Conservation (phyloP, 2,888 invertebrate genomes). For the Drosophila fulvimacula region DNA sequence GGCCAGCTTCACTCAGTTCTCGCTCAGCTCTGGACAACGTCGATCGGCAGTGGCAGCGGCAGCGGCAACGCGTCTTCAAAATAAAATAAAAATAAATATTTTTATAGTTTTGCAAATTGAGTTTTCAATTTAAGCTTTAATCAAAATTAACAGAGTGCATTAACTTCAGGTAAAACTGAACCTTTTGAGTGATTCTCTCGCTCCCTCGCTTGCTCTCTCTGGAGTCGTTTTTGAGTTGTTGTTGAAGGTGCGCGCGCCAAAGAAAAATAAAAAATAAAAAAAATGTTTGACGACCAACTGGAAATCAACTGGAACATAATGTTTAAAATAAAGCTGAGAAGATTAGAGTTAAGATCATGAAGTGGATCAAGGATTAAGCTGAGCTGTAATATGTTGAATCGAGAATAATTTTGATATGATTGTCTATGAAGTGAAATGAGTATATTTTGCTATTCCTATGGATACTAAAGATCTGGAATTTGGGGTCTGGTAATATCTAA, state of each 20-base stretch:
- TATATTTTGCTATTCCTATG: neutral
- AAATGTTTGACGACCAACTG: constrained; percentile 14
- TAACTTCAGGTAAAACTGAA: constrained; percentile 14
- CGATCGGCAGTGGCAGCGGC: constrained; percentile 53
- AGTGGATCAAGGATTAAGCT: neutral
- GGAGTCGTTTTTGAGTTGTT: constrained; percentile 12
- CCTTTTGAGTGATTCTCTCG: constrained; percentile 6
- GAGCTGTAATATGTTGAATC: neutral
- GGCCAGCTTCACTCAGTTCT: constrained; percentile 52
- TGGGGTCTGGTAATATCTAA: neutral
- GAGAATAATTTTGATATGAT: neutral
- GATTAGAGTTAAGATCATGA: neutral
- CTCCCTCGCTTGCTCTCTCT: neutral
- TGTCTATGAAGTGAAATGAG: neutral
- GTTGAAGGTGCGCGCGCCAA: constrained; percentile 39
- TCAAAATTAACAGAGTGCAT: constrained; percentile 4
- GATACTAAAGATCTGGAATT: neutral
- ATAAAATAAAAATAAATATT: constrained; percentile 2
- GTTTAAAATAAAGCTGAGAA: too few relatives aligned
- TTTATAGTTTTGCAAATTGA: constrained; percentile 11
- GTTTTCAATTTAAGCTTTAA: constrained; percentile 8
- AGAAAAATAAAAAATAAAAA: constrained; percentile 3
- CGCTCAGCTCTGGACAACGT: constrained; percentile 58
- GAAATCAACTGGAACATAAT: constrained; percentile 1
- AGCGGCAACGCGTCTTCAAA: constrained; percentile 37